Conservation (phyloP, 1,140 invertebrate genomes). For the Phenacoccus solenopsis region DNA sequence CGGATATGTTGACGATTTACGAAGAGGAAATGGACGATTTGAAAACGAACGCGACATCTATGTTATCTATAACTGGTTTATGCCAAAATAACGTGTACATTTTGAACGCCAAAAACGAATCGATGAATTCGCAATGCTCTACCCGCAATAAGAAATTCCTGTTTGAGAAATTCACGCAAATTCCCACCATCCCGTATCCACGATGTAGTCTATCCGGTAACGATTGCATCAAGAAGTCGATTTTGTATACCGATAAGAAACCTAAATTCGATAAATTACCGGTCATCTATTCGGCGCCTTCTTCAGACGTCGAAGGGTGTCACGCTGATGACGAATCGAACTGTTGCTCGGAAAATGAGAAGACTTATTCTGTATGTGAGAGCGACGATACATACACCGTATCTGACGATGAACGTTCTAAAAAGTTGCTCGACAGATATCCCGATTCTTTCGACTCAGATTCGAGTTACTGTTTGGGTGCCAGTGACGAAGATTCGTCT, state of each 20-base stretch:
- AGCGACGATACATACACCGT: background rate
- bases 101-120: background rate
- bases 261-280: background rate
- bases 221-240: constrained; percentile 5
- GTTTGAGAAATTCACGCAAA: background rate
- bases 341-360: background rate
- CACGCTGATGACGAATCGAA: background rate
- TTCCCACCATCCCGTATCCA: background rate
- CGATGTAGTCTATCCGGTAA: background rate
- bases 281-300: background rate
- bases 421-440: background rate
- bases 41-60: background rate
- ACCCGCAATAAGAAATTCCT: background rate
- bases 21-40: background rate
- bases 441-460: background rate
- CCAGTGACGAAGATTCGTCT: background rate
- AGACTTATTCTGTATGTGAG: background rate
- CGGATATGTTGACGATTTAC: background rate
- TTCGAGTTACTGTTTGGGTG: background rate
- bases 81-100: background rate
- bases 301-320: background rate
- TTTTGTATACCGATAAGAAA: constrained; percentile 4
- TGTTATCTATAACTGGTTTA: background rate
- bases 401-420: background rate
- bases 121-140: background rate